phyloP scores from a whole-genome alignment of 2,113 vertebrate genomes.

The Pampusana beccarii region DNA sequence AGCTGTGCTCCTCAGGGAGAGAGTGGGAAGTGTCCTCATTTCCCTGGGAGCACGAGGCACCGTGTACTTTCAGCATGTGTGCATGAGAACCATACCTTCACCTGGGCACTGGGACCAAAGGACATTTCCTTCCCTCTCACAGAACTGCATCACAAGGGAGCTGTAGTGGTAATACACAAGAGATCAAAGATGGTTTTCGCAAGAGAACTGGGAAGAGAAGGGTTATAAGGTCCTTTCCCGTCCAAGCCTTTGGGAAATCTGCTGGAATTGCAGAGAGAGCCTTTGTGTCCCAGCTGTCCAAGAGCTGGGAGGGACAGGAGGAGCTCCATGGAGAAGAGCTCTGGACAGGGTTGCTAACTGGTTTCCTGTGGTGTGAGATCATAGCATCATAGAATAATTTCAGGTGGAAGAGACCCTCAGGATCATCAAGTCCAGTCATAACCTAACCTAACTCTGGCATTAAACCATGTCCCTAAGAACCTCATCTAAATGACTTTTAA shows the following conservation, averaged over 20 bases:
- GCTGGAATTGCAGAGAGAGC: not conserved
- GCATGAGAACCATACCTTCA: not conserved
- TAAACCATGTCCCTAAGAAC: too few relatives aligned
- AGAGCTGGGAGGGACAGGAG: not conserved
- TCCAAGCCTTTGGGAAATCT: conserved; percentile 7
- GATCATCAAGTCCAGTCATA: too few relatives aligned
- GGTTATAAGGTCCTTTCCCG: conserved; percentile 34
- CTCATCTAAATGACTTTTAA: too few relatives aligned
- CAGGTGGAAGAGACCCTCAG: too few relatives aligned
- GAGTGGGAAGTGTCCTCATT: conserved; percentile 44
- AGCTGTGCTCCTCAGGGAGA: conserved; percentile 49
- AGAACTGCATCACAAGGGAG: not conserved
- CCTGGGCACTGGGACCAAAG: not conserved
- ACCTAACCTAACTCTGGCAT: too few relatives aligned
- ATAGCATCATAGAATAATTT: too few relatives aligned
- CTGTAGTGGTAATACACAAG: not conserved
- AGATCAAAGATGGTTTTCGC: not conserved
- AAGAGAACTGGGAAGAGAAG: not conserved
- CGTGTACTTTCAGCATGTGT: not conserved
- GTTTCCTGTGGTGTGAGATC: not conserved
- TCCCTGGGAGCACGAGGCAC: not conserved
- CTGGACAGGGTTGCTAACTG: not conserved
- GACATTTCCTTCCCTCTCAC: not conserved
- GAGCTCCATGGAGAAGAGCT: not conserved
- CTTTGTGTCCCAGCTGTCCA: not conserved